Percentiles rank a stretch among this genome's conserved stretches.
phyloP scores from a whole-genome alignment of 2,797 vertebrate species.

The Gouania willdenowi region DNA sequence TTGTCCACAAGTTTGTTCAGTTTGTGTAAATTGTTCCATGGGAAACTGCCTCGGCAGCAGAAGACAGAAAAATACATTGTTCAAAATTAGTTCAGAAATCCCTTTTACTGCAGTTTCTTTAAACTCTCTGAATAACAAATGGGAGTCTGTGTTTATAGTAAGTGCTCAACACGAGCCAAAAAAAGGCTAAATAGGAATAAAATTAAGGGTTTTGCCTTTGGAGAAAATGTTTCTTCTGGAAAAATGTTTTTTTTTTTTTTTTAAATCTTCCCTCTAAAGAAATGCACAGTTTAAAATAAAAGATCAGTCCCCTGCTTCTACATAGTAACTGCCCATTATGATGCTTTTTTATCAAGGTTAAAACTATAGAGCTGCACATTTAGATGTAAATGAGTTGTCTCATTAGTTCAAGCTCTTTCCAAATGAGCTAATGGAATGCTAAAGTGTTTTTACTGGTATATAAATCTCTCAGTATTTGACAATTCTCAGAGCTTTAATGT shows the following conservation, averaged over 20 bases:
- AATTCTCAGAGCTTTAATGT: too few species aligned
- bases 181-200: constrained; percentile 13
- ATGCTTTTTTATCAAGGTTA: not conserved
- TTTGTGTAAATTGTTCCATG: constrained; percentile 1
- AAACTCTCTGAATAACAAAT: constrained; percentile 13
- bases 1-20: constrained; percentile 13
- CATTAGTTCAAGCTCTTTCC: too few species aligned
- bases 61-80: constrained; percentile 20
- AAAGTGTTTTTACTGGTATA: too few species aligned
- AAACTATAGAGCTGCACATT: not conserved
- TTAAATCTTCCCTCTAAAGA: too few species aligned
- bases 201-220: constrained; percentile 7
- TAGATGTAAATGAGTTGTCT: too few species aligned
- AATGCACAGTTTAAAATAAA: too few species aligned
- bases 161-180: constrained; percentile 34
- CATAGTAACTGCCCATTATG: not conserved
- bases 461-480: too few species aligned
- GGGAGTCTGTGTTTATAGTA: too few species aligned
- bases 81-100: constrained; percentile 31
- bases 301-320: too few species aligned
- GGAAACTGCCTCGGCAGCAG: constrained; percentile 3
- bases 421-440: too few species aligned
- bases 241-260: too few species aligned
- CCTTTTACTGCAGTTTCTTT: constrained; percentile 27
- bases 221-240: constrained; percentile 17